Conservation (phyloP, 1,140 invertebrate genomes). For the Drosophila athabasca region DNA sequence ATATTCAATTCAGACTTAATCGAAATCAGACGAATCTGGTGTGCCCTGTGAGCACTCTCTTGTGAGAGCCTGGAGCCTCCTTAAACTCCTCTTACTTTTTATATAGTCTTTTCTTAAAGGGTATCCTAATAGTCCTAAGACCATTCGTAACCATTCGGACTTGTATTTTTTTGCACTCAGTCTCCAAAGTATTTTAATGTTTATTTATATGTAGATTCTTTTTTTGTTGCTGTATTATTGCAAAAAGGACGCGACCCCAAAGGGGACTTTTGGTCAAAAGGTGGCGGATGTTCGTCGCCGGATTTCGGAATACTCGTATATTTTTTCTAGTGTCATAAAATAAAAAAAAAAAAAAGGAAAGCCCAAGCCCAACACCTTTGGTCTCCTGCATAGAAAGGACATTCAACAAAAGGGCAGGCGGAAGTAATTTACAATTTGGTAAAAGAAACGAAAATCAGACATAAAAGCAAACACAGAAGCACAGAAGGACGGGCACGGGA, state of each 20-base stretch:
- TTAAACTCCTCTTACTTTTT: no score
- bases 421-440: constrained; percentile 80
- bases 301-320: constrained; percentile 34
- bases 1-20: no score
- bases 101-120: neutral
- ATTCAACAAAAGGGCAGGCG: constrained; percentile 70
- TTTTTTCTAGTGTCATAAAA: constrained; percentile 70
- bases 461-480: constrained; percentile 58
- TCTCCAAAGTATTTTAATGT: constrained; percentile 68
- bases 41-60: no score
- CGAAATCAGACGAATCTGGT: no score
- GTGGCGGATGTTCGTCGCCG: constrained; percentile 71
- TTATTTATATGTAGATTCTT: constrained; percentile 81
- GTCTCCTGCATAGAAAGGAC: constrained; percentile 15
- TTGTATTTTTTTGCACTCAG: constrained; percentile 18
- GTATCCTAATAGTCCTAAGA: neutral
- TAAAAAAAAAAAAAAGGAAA: constrained; percentile 52
- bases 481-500: constrained; percentile 7
- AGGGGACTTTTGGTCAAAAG: constrained; percentile 35
- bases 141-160: neutral
- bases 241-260: constrained; percentile 53
- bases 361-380: constrained; percentile 64
- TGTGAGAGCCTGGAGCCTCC: no score
- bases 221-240: constrained; percentile 30
- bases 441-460: constrained; percentile 55